Percentiles rank a stretch among this genome's conserved stretches.
Evolutionary conservation across 2,888 invertebrate genomes (phyloP).

Genomic region (Cyrtodaria siliqua): DNA sequence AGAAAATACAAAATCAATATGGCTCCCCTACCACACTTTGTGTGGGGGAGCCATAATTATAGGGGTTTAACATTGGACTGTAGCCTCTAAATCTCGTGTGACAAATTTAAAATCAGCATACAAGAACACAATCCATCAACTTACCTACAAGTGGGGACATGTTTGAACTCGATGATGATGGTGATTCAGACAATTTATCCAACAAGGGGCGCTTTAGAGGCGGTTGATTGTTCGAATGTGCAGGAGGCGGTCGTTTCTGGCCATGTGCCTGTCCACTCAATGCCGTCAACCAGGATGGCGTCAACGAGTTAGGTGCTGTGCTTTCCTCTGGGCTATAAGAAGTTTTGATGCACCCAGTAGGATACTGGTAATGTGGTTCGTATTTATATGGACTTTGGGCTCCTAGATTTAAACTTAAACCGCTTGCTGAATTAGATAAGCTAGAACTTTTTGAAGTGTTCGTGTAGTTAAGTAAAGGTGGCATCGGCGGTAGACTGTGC

Average conservation of each 20-base stretch:
- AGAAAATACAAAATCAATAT: no score
- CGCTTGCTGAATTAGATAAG: background rate
- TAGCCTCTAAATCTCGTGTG: no score
- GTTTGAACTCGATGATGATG: conserved; percentile 57
- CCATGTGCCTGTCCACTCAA: conserved; percentile 52
- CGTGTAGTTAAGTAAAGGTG: conserved; percentile 30
- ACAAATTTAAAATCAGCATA: no score
- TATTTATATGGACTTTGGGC: background rate
- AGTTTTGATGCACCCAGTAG: background rate
- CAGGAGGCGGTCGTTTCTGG: conserved; percentile 56
- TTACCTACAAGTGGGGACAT: conserved; percentile 63
- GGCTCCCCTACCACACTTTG: no score
- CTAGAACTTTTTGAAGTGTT: background rate
- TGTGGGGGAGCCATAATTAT: no score
- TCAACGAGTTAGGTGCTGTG: background rate
- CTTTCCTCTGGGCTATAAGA: background rate
- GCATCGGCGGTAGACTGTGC: conserved; percentile 34
- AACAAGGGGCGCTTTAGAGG: conserved; percentile 41
- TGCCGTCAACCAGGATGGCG: conserved; percentile 55
- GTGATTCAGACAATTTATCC: conserved; percentile 49
- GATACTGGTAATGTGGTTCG: background rate
- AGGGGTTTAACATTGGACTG: no score
- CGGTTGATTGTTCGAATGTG: conserved; percentile 37
- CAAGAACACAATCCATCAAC: no score
- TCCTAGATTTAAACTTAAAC: background rate